phyloP scores from a whole-genome alignment of 1,140 invertebrate genomes.

The Brachionus calyciflorus region DNA sequence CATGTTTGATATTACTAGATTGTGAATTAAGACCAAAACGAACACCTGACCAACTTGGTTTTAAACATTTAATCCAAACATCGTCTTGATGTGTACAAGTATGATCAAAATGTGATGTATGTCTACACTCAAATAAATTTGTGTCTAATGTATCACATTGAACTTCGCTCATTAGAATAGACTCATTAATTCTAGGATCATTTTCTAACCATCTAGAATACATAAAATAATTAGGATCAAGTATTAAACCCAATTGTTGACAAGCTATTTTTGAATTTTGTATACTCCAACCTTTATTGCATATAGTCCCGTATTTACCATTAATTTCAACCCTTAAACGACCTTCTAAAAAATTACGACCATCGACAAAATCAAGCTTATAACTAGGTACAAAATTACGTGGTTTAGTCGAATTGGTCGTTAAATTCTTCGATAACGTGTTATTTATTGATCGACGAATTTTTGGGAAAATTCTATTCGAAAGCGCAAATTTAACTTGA shows the following conservation, averaged over 20 bases:
- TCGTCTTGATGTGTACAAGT: constrained; percentile 42
- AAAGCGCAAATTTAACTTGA: not conserved
- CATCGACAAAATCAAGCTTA: constrained; percentile 18
- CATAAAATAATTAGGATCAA: constrained; percentile 13
- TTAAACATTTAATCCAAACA: constrained; percentile 45
- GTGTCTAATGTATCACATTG: constrained; percentile 10
- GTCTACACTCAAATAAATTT: not conserved
- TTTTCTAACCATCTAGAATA: not conserved
- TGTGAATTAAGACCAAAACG: not conserved
- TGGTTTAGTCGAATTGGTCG: not conserved
- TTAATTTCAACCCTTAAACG: not conserved
- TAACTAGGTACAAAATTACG: not conserved
- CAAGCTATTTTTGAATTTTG: constrained; percentile 42
- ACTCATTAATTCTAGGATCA: not conserved
- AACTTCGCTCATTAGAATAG: constrained; percentile 45
- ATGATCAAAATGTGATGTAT: constrained; percentile 14
- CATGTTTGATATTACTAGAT: not conserved
- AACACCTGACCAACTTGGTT: constrained; percentile 28
- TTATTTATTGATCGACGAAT: not conserved
- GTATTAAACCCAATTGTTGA: constrained; percentile 32
- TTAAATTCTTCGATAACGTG: not conserved
- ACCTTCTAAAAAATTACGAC: constrained; percentile 14
- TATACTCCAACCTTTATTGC: constrained; percentile 36
- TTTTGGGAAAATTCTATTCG: not conserved
- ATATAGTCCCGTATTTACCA: constrained; percentile 26